A percentile compares a stretch with the other conserved stretches of the same genome.
These are phyloP conservation scores for Calameuta idolon DNA, from an alignment of 2,888 invertebrate genomes.

Conservation along the genomic window DNA sequence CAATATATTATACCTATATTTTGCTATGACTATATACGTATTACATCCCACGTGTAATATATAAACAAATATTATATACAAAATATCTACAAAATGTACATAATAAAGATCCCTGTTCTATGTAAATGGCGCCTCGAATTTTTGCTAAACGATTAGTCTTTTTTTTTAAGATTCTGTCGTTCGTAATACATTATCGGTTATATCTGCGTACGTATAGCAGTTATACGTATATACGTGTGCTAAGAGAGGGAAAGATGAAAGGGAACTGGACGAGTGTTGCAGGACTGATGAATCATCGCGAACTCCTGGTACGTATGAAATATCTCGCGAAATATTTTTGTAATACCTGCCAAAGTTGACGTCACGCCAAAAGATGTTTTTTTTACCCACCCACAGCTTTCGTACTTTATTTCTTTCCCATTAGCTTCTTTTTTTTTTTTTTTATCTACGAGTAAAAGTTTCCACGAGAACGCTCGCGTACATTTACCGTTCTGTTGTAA, in stretches of 20 bases:
- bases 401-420: neutral
- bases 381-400: neutral
- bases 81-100: too few relatives aligned
- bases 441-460: neutral
- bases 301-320: slow-evolving; percentile 44
- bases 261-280: neutral
- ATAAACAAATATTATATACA: neutral
- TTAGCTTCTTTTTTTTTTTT: neutral
- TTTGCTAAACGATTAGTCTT: neutral
- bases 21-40: neutral
- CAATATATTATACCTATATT: neutral
- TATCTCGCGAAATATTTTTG: slow-evolving; percentile 57
- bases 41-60: neutral
- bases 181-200: neutral
- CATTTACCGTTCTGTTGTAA: neutral
- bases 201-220: neutral
- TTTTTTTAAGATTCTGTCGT: neutral
- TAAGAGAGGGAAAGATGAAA: neutral
- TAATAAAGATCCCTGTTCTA: neutral
- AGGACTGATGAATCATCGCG: slow-evolving; percentile 51
- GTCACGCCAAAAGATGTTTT: neutral
- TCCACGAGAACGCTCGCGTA: neutral
- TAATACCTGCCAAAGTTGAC: slow-evolving; percentile 26
- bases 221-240: neutral
- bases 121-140: neutral